phyloP scores from a whole-genome alignment of 2,113 vertebrate species.

The Sturnus vulgaris region DNA sequence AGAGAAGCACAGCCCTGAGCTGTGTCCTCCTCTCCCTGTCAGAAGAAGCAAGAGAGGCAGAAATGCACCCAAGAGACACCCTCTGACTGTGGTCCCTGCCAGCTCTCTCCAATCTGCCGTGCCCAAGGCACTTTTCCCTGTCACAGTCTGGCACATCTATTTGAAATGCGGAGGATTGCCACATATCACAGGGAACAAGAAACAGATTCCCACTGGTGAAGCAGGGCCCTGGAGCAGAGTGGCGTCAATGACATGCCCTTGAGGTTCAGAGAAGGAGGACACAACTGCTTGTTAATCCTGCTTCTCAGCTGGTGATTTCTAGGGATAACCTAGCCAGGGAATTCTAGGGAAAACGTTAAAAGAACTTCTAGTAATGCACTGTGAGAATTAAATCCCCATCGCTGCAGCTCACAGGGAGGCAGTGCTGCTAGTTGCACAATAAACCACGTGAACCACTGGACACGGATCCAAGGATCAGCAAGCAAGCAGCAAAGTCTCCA shows the following conservation, averaged over 20 bases:
- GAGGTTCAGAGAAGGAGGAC: constrained; percentile 25
- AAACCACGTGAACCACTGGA: not conserved
- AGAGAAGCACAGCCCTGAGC: not conserved
- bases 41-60: not conserved
- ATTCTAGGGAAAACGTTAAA: constrained; percentile 6
- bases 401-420: not conserved
- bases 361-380: not conserved
- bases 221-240: not conserved
- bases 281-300: not conserved
- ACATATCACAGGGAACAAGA: constrained; percentile 1
- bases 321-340: constrained; percentile 28
- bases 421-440: not conserved
- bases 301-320: constrained; percentile 49
- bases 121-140: not conserved
- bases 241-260: not conserved
- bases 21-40: not conserved
- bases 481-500: not conserved
- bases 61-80: not conserved
- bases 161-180: not conserved
- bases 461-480: not conserved
- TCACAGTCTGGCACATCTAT: constrained; percentile 14
- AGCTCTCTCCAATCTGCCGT: not conserved
- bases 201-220: constrained; percentile 16
- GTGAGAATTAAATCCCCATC: not conserved
- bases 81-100: not conserved